Conservation (phyloP, 2,888 invertebrate species). For the Cremastinae sp. region DNA sequence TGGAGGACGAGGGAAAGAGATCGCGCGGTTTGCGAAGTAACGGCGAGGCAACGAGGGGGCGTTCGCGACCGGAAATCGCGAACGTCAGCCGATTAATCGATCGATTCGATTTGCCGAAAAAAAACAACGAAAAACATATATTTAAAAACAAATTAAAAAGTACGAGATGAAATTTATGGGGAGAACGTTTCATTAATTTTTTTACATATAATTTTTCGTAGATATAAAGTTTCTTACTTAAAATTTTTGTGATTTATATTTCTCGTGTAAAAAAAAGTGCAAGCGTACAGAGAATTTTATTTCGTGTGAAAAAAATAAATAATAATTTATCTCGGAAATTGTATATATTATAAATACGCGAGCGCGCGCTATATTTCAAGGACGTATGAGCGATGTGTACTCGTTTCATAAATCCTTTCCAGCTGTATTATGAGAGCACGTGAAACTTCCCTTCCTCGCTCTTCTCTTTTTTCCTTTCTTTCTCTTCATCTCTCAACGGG, state of each 20-base stretch:
- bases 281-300: too few relatives aligned
- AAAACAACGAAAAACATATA: background rate
- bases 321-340: background rate
- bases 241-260: background rate
- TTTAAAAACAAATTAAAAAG: too few relatives aligned
- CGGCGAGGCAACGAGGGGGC: conserved; percentile 1
- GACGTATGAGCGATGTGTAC: conserved; percentile 19
- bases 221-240: too few relatives aligned
- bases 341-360: conserved; percentile 9
- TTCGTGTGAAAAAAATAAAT: background rate
- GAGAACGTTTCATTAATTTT: too few relatives aligned
- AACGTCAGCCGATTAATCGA: conserved; percentile 57
- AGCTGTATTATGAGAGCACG: background rate
- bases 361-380: conserved; percentile 44
- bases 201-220: too few relatives aligned
- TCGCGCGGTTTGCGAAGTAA: conserved; percentile 14
- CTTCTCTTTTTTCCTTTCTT: conserved; percentile 4
- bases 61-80: conserved; percentile 47
- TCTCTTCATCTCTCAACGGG: conserved; percentile 20
- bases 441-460: conserved; percentile 1
- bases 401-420: conserved; percentile 52
- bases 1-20: background rate
- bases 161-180: background rate
- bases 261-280: background rate
- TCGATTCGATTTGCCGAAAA: conserved; percentile 32